Percentiles rank a stretch among this genome's conserved stretches.
phyloP scores from a whole-genome alignment of 1,140 invertebrate genomes.

The Frieseomelitta varia region DNA sequence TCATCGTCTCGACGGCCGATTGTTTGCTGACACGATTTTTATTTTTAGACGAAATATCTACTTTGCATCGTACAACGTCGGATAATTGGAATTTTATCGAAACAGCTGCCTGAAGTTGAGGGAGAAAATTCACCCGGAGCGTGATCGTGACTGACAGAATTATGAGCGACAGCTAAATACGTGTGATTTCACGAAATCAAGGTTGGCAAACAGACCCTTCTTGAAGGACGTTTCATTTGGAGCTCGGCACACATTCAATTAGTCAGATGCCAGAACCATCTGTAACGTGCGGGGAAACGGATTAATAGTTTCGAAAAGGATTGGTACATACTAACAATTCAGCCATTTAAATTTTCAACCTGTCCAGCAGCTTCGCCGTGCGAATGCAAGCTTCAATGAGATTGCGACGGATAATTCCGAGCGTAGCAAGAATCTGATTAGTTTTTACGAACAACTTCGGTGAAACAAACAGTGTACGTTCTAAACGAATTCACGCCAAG shows the following conservation, averaged over 20 bases:
- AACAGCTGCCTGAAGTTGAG: background rate
- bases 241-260: conserved; percentile 38
- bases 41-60: no score
- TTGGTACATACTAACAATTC: background rate
- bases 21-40: no score
- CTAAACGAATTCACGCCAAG: no score
- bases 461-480: no score
- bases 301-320: conserved; percentile 13
- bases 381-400: no score
- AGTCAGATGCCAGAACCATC: conserved; percentile 41
- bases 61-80: background rate
- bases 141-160: background rate
- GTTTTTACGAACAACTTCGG: no score
- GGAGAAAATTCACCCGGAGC: background rate
- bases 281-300: conserved; percentile 1
- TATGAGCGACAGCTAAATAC: background rate
- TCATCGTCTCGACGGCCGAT: no score
- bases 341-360: background rate
- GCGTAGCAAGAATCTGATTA: background rate
- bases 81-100: background rate
- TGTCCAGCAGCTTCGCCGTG: no score
- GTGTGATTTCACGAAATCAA: background rate
- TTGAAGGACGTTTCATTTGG: conserved; percentile 26
- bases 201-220: background rate
- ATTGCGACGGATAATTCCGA: background rate